phyloP scores from a whole-genome alignment of 2,113 vertebrate species.

The Rattus norvegicus region DNA sequence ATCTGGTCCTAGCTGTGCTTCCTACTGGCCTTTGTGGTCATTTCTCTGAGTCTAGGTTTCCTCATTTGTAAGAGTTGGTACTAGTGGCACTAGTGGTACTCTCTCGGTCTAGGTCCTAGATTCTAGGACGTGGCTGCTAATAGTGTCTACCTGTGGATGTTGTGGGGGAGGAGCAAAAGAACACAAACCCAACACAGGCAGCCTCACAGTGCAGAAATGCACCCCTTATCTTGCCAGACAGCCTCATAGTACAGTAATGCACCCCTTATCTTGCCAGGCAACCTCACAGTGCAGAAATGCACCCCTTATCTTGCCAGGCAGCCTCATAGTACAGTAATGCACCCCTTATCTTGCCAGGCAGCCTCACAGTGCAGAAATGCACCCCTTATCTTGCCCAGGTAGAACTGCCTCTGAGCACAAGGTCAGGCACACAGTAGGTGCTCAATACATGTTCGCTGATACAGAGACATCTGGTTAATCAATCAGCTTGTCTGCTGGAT shows the following conservation, averaged over 20 bases:
- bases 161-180: not conserved
- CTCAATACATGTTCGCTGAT: fast-evolving
- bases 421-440: not conserved
- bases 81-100: not conserved
- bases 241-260: fast-evolving
- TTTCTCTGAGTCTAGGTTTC: not conserved
- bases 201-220: fast-evolving
- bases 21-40: not conserved
- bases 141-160: not conserved
- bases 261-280: fast-evolving
- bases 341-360: fast-evolving
- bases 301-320: fast-evolving
- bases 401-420: fast-evolving
- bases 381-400: fast-evolving
- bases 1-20: not conserved
- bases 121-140: not conserved
- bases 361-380: fast-evolving
- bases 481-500: not conserved
- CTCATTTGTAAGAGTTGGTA: not conserved
- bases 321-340: fast-evolving
- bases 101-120: too few species aligned
- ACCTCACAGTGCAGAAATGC: fast-evolving
- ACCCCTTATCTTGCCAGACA: fast-evolving
- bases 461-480: not conserved
- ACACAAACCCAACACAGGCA: fast-evolving